phyloP scores from a whole-genome alignment of 1,140 invertebrate species.

The Zaprionus kolodkinae region DNA sequence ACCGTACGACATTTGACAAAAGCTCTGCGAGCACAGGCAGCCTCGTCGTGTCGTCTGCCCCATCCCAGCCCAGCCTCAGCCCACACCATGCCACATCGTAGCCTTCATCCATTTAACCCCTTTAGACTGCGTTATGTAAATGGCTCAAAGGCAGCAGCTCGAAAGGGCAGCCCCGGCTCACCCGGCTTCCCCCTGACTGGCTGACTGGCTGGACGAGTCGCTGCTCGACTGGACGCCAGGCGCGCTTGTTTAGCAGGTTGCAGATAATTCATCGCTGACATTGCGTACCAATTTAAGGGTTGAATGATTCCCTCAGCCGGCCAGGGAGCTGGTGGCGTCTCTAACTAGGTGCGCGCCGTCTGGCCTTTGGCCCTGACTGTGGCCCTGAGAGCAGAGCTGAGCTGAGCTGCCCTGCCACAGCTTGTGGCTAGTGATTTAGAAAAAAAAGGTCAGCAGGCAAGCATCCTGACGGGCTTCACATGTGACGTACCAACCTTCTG shows the following conservation, averaged over 20 bases:
- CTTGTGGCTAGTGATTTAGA: conserved; percentile 76
- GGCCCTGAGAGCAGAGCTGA: conserved; percentile 35
- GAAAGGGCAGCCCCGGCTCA: not conserved
- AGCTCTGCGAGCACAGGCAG: conserved; percentile 46
- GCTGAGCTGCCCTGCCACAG: conserved; percentile 33
- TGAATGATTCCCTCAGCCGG: conserved; percentile 73
- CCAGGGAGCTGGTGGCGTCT: conserved; percentile 5
- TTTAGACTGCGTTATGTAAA: conserved; percentile 58
- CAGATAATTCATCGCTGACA: conserved; percentile 83
- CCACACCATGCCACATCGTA: no score
- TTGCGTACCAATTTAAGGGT: conserved; percentile 83
- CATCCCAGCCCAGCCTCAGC: not conserved
- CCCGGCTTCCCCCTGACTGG: no score
- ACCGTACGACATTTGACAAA: conserved; percentile 80
- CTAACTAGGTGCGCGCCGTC: conserved; percentile 70
- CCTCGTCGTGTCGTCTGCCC: not conserved
- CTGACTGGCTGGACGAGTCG: not conserved
- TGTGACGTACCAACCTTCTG: conserved; percentile 48
- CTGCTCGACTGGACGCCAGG: conserved; percentile 26
- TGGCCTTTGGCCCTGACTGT: conserved; percentile 61
- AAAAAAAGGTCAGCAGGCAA: conserved; percentile 77
- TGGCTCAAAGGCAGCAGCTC: conserved; percentile 63
- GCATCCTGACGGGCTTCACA: conserved; percentile 47
- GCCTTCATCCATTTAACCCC: conserved; percentile 1
- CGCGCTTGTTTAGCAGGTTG: conserved; percentile 78